phyloP scores from a whole-genome alignment of 2,888 invertebrate species.

The Oscheius sp. region DNA sequence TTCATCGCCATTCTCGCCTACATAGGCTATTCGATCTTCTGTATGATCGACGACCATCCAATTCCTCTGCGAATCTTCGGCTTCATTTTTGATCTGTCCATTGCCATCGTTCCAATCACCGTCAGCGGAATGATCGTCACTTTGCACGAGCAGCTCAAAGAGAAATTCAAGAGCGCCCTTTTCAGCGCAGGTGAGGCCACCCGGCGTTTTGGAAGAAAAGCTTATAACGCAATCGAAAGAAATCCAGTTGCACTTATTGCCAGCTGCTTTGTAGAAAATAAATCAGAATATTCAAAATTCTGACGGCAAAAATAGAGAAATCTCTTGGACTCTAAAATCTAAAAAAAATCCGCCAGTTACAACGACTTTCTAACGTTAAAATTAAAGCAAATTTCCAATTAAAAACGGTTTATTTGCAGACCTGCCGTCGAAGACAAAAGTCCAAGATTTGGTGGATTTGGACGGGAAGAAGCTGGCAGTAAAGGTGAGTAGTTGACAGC shows the following conservation, averaged over 20 bases:
- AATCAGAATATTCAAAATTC: too few species aligned
- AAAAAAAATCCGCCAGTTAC: too few species aligned
- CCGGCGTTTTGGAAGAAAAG: background rate
- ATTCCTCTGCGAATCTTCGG: conserved; percentile 1
- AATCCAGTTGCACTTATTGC: too few species aligned
- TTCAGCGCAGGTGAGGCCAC: background rate
- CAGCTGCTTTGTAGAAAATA: too few species aligned
- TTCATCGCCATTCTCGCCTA: conserved; percentile 23
- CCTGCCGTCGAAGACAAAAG: background rate
- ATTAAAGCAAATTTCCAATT: too few species aligned
- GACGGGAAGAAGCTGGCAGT: conserved; percentile 27
- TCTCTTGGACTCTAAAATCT: too few species aligned
- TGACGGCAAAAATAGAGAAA: background rate
- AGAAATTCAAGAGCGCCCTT: conserved; percentile 9
- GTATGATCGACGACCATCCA: background rate
- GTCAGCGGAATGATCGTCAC: background rate
- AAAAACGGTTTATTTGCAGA: too few species aligned
- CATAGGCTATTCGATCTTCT: conserved; percentile 21
- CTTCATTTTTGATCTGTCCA: conserved; percentile 25
- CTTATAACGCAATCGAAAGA: too few species aligned
- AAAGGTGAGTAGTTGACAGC: conserved; percentile 21
- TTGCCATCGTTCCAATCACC: conserved; percentile 25
- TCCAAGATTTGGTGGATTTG: conserved; percentile 22
- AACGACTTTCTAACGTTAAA: too few species aligned
- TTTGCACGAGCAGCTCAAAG: background rate